Percentiles rank a stretch among this genome's conserved stretches.
Conservation (phyloP, 2,797 vertebrate species). For the Scolopax bukidnonensis region DNA sequence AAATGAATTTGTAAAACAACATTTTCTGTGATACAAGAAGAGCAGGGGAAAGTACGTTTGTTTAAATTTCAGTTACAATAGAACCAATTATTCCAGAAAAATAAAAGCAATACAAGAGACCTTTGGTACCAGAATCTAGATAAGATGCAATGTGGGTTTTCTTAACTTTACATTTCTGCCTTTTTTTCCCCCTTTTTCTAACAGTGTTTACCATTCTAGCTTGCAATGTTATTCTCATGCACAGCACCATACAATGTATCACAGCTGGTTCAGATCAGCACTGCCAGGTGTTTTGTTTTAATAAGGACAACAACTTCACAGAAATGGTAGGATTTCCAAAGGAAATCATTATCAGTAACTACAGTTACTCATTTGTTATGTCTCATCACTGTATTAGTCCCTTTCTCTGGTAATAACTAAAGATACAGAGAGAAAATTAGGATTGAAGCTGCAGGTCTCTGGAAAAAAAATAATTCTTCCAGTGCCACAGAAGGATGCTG, state of each 20-base stretch:
- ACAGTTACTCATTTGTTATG: accelerated
- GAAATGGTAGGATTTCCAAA: background rate
- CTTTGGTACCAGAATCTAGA: background rate
- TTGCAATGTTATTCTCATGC: background rate
- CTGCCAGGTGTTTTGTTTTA: background rate
- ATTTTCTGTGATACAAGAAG: background rate
- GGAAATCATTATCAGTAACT: background rate
- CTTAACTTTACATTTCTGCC: background rate
- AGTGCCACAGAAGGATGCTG: background rate
- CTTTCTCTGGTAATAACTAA: background rate
- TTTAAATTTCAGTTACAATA: background rate
- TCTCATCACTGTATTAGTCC: background rate
- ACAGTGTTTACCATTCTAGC: background rate
- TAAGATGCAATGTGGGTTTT: background rate
- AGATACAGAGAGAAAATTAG: background rate
- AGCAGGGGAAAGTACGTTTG: background rate
- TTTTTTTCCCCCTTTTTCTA: background rate
- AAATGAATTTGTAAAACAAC: background rate
- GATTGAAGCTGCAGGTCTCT: background rate
- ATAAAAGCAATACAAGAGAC: background rate
- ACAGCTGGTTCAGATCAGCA: background rate
- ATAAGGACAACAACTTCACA: background rate
- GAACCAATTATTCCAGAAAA: background rate
- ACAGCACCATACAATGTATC: background rate
- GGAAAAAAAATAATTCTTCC: background rate